Base-by-base conservation (phyloP, 2,888 invertebrate genomes). In the Ecliptopera silaceata region DNA sequence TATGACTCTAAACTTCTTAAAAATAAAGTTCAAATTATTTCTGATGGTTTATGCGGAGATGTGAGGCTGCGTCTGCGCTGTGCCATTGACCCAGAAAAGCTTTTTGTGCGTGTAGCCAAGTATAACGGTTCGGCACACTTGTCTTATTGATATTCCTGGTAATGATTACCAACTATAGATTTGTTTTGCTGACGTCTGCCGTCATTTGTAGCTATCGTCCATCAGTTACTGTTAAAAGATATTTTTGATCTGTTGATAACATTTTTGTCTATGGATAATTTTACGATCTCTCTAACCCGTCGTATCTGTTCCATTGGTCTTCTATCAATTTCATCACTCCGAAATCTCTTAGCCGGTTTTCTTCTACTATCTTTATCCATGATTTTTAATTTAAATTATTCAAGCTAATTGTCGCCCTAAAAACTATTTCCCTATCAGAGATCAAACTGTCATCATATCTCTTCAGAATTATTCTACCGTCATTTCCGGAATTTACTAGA, bases 41-140 rank as follows among this genome's bases (percentile, higher is more conserved):
- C 1, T 6, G 6, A 15, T 31, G 34, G 2, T 52, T 41, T 43
- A n/a, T 8, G 43, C 48, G 45, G 34, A 56, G 52, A 61, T 41
- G 54, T 59, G 68, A 69, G 60, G 65, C 73, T 74, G 72, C 74
- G 74, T 70, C 65, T 69, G 69, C 62, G 71, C 67, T 86, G 89
- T 88, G 86, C 90, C 84, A 83, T 75, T 91, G 89, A 91, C 90
- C 90, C 66, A 90, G 82, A 86, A 79, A 83, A 75, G 75, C 77
- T 89, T 90, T 90, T 89, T 91, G 86, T 88, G 61, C 79, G 75
- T 61, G 63, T 63, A 64, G 57, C 66, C 66, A 61, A 62, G 60
- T 70, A 74, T 91, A 91, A 91, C 90, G 90, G 90, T 62, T 70
- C 80, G 85, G 70, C 85, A 86, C 82, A 87, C 86, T 89, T 82